Base-by-base conservation (phyloP, 2,888 invertebrate genomes). In the Oscheius sp. region DNA sequence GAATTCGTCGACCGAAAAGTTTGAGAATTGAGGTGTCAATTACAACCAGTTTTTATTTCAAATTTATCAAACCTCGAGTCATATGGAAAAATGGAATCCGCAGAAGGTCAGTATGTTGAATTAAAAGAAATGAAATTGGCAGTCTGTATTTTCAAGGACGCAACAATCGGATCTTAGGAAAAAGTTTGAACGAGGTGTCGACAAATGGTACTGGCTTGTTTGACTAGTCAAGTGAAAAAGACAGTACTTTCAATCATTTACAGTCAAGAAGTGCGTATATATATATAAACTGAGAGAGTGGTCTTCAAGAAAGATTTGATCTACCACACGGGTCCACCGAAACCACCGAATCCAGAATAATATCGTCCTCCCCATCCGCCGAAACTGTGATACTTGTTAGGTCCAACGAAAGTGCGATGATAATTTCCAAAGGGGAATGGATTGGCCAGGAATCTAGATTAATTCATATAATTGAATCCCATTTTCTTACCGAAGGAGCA, bases 351-450 rank as follows among this genome's bases (percentile, higher is more conserved):
- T n/a, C 79, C 78, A 20, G 67, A 65, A 54, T 77, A 74, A 64
- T 79, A 74, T 64, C 73, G 65, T 17, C 74, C 72, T 38, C 74
- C 70, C 72, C 77, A 81, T 9, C 76, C 75, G 8, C 82, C 79
- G 45, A 75, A 81, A 38, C 72, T 71, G 67, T 78, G 75, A 67
- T 80, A 81, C 57, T 80, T 78, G 69, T 80, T 78, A 17, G 80
- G 80, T 44, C 80, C 80, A 33, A 80, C 68, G 64, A 75, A 80
- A 2, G 75, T 70, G 20, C 68, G 33, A 38, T 64, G 69, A 24
- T 67, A 54, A 57, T 61, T 44, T 12, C 59, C 44, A 12, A 74
- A 78, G 51, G 77, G 77, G 70, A 78, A 78, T 32, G 77, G 77
- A 59, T 72, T 74, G 38, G 77, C 77, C 28, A 78, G 69, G 75